A percentile compares a stretch with the other conserved stretches of the same genome.
Evolutionary conservation across 2,797 vertebrate species (phyloP).

Genomic region (Coccyzus lansbergi): DNA sequence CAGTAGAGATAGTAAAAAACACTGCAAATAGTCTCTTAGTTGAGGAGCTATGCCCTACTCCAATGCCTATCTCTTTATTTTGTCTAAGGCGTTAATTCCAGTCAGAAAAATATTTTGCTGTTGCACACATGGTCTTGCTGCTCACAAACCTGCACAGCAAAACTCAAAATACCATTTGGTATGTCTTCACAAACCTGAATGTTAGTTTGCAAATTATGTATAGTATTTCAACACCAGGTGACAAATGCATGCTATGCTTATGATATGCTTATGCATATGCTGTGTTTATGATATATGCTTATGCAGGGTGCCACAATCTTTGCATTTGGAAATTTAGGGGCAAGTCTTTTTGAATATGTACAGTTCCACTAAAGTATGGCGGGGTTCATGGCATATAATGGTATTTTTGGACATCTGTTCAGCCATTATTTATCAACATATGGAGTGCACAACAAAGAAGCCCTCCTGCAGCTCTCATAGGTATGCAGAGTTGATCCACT

Average conservation of each 20-base stretch:
- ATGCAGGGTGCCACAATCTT: background rate
- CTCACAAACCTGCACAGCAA: background rate
- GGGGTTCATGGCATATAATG: background rate
- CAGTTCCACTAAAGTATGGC: background rate
- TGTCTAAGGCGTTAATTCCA: background rate
- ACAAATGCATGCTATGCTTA: background rate
- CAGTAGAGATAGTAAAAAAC: background rate
- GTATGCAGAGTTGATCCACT: conserved; percentile 10
- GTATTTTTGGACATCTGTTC: background rate
- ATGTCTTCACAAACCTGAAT: background rate
- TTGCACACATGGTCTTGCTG: background rate
- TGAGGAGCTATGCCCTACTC: background rate
- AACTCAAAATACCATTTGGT: background rate
- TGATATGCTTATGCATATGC: no score
- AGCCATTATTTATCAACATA: background rate
- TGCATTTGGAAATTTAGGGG: background rate
- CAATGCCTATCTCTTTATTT: background rate
- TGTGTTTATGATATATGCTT: no score
- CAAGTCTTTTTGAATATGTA: background rate
- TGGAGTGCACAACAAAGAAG: background rate
- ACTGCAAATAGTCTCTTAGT: background rate
- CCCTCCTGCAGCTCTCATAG: background rate
- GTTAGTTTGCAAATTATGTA: background rate
- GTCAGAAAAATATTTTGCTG: background rate
- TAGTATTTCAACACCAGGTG: background rate